A percentile compares a stretch with the other conserved stretches of the same genome.
Conservation (phyloP, 1,140 invertebrate species). For the Drosophila navojoa region DNA sequence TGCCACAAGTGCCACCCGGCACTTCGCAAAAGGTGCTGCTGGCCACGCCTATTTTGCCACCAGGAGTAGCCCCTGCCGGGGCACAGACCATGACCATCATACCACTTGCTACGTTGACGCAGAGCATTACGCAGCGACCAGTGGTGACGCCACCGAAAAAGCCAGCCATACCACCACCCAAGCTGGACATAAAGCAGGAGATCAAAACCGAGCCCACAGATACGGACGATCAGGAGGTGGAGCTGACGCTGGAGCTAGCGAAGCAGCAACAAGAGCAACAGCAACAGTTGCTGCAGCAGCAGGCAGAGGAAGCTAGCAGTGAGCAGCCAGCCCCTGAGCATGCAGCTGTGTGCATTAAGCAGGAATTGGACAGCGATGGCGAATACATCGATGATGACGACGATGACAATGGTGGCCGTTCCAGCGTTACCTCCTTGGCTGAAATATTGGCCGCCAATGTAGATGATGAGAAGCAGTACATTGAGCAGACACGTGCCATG, state of each 20-base stretch:
- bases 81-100: slow-evolving; percentile 79
- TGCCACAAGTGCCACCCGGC: slow-evolving; percentile 60
- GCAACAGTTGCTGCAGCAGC: neutral
- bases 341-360: slow-evolving; percentile 32
- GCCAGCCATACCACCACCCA: slow-evolving; percentile 61
- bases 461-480: slow-evolving; percentile 66
- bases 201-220: slow-evolving; percentile 70
- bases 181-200: slow-evolving; percentile 73
- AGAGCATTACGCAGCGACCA: slow-evolving; percentile 61
- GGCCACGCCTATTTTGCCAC: slow-evolving; percentile 71
- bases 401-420: slow-evolving; percentile 61
- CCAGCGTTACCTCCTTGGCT: slow-evolving; percentile 66
- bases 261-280: slow-evolving; percentile 14
- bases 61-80: slow-evolving; percentile 36
- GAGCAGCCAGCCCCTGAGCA: slow-evolving; percentile 6
- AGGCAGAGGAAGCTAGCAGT: neutral
- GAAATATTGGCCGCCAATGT: slow-evolving; percentile 69
- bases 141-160: slow-evolving; percentile 8
- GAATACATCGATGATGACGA: slow-evolving; percentile 58
- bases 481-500: slow-evolving; percentile 57
- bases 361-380: slow-evolving; percentile 50
- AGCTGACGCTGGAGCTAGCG: slow-evolving; percentile 4
- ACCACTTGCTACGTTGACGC: slow-evolving; percentile 69
- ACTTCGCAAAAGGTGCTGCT: slow-evolving; percentile 74
- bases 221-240: slow-evolving; percentile 28